A percentile compares a stretch with the other conserved stretches of the same genome.
phyloP scores from a whole-genome alignment of 1,140 invertebrate genomes.

The Brachionus asplanchnoidis region DNA sequence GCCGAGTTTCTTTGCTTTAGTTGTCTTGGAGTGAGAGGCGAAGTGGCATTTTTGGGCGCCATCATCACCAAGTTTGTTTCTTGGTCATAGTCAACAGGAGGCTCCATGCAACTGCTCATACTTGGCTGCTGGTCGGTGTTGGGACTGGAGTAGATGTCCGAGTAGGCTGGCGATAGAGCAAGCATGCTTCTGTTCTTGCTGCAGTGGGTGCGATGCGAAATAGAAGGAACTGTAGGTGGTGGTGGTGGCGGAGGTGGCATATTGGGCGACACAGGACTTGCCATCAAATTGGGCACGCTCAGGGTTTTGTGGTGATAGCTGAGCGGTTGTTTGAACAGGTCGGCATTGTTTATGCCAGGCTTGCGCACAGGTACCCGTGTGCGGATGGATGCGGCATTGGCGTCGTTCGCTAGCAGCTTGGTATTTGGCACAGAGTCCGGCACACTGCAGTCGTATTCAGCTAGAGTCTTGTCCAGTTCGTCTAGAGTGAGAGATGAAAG shows the following conservation, averaged over 20 bases:
- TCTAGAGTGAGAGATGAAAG: background rate
- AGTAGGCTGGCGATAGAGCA: background rate
- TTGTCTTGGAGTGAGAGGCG: slow-evolving; percentile 12
- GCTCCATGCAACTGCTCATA: no score
- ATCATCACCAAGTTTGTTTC: slow-evolving; percentile 21
- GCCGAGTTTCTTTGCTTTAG: slow-evolving; percentile 25
- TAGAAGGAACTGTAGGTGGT: background rate
- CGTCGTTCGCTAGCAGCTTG: slow-evolving; percentile 7
- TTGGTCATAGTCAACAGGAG: background rate
- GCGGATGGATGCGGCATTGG: slow-evolving; percentile 18
- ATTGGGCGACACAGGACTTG: background rate
- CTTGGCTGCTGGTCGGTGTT: background rate
- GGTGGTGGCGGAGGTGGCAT: background rate
- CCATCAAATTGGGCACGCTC: background rate
- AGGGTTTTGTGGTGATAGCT: background rate
- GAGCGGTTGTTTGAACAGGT: background rate
- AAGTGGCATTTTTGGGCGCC: background rate
- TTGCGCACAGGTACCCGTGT: slow-evolving; percentile 28
- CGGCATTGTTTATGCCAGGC: slow-evolving; percentile 7
- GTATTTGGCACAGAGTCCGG: background rate
- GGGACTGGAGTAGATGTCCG: background rate
- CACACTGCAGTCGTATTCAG: slow-evolving; percentile 22
- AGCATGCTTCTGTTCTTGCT: slow-evolving; percentile 17
- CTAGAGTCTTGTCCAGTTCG: slow-evolving; percentile 29
- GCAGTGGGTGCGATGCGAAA: background rate